Base-by-base conservation (phyloP, 2,888 invertebrate genomes). In the Listrodromus nycthemerus region DNA sequence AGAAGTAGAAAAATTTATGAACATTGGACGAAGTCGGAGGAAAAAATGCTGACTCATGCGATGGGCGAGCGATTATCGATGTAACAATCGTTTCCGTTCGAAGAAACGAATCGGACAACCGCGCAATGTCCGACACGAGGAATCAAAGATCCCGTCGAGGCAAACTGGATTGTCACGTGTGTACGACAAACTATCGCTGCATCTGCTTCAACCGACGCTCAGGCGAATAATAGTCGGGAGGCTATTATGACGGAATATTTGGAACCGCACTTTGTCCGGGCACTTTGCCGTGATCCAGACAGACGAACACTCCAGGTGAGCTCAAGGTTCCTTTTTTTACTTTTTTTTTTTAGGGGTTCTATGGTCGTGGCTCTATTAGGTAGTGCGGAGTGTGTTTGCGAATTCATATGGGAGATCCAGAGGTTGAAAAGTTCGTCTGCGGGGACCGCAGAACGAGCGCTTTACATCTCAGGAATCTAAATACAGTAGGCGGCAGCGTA, bases 271-370 rank as follows among this genome's bases (percentile, higher is more conserved):
- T 95, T 95, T 89, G 93, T 95, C 86, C 94, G 94, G 90, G 94
- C 95, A 87, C 94, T 95, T 83, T 94, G 94, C 91, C 94, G 94
- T 88, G 94, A 95, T 89, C 94, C 95, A 70, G 94, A 94, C 88
- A 92, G 94, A 88, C 92, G 95, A 80, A 94, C 94, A 85, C 92
- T 94, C 85, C 94, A 94, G 93, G 95, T 94, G 87, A 93, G 91
- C 79, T 21, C 13, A 41, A 37, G 8, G 27, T 58, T 50, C 41
- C 71, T 55, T 63, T 52, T 71, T 13, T 55, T 55, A 61, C 50
- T 65, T 83, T 30, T 67, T 66, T 37, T 74, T 58, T 65, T 58
- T 30, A 8, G 8, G 65, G 63, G 52, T 77, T 37, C 24, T 66
- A 41, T 58, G 58, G 30, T 16, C 69, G 13, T 21, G 52, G 21